These are phyloP conservation scores for Notolabrus celidotus DNA, from an alignment of 2,797 vertebrate species.

Conservation along the genomic window DNA sequence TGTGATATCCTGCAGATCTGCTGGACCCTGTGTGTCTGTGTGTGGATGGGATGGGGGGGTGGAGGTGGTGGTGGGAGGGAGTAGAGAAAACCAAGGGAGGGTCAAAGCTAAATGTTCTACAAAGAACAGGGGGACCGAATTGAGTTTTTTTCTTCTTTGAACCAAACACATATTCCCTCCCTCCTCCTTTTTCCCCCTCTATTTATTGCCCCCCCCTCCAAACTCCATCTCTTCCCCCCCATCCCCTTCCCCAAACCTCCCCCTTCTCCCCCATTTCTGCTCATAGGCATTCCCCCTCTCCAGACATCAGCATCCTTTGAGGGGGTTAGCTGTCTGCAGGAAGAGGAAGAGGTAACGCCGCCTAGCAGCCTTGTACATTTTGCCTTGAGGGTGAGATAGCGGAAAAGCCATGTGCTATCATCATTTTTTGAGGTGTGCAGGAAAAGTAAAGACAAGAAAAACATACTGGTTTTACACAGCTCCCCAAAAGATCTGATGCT, in stretches of 20 bases:
- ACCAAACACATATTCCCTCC: constrained; percentile 78
- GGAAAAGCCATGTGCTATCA: constrained; percentile 83
- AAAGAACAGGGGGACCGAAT: constrained; percentile 91
- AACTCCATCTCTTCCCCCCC: constrained; percentile 54
- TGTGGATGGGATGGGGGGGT: constrained; percentile 65
- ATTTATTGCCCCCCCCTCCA: constrained; percentile 42
- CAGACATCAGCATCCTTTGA: constrained; percentile 87
- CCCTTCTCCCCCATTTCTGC: constrained; percentile 71
- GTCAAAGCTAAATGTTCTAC: constrained; percentile 96
- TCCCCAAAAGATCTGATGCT: constrained; percentile 83
- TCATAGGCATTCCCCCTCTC: constrained; percentile 84
- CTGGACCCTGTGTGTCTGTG: constrained; percentile 81
- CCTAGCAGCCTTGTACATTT: constrained; percentile 85
- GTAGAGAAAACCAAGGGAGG: constrained; percentile 92
- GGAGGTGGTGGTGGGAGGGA: constrained; percentile 79
- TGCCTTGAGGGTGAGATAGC: constrained; percentile 85
- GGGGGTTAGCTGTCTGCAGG: constrained; percentile 84
- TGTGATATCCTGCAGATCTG: constrained; percentile 87
- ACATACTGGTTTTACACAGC: constrained; percentile 82
- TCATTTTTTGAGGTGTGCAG: constrained; percentile 84
- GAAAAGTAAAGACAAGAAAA: constrained; percentile 82
- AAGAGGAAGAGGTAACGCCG: constrained; percentile 81
- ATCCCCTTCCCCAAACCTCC: constrained; percentile 60
- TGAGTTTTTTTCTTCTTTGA: constrained; percentile 76
- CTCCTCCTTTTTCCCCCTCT: constrained; percentile 62